Conservation (phyloP, 2,888 invertebrate genomes). For the Chorisops tibialis region DNA sequence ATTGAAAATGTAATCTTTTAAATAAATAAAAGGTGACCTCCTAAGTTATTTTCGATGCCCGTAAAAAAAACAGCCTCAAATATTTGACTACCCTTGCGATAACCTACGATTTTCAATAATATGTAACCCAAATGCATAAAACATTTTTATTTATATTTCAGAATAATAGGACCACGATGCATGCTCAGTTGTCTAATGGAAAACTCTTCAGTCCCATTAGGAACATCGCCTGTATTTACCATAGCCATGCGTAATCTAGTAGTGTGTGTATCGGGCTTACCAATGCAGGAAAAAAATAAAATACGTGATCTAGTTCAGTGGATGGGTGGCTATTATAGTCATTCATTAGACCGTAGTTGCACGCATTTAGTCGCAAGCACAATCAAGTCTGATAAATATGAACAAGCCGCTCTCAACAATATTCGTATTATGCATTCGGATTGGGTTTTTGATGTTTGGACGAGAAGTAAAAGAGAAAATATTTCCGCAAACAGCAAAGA, state of each 20-base stretch:
- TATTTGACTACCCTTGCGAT: too few relatives aligned
- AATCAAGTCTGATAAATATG: slow-evolving; percentile 73
- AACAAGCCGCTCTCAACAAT: slow-evolving; percentile 53
- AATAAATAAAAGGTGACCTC: too few relatives aligned
- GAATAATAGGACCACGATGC: slow-evolving; percentile 80
- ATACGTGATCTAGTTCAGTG: slow-evolving; percentile 63
- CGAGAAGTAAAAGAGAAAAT: slow-evolving; percentile 61
- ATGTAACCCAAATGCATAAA: too few relatives aligned
- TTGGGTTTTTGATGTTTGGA: slow-evolving; percentile 83
- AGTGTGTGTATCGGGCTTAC: slow-evolving; percentile 63
- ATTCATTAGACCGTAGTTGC: slow-evolving; percentile 61
- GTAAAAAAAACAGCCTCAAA: too few relatives aligned
- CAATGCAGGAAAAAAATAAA: slow-evolving; percentile 54
- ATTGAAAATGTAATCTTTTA: too few relatives aligned
- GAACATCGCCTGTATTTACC: slow-evolving; percentile 72
- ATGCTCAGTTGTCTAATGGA: slow-evolving; percentile 70
- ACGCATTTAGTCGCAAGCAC: slow-evolving; percentile 81
- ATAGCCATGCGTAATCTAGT: slow-evolving; percentile 74
- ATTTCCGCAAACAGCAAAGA: slow-evolving; percentile 62
- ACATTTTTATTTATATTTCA: slow-evolving; percentile 47
- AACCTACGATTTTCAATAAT: too few relatives aligned
- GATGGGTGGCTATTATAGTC: slow-evolving; percentile 74
- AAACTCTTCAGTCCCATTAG: slow-evolving; percentile 70
- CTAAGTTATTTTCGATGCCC: too few relatives aligned
- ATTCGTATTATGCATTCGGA: slow-evolving; percentile 71